Evolutionary conservation across 2,888 invertebrate genomes (phyloP).

Genomic region (Sussaba pulchella): DNA sequence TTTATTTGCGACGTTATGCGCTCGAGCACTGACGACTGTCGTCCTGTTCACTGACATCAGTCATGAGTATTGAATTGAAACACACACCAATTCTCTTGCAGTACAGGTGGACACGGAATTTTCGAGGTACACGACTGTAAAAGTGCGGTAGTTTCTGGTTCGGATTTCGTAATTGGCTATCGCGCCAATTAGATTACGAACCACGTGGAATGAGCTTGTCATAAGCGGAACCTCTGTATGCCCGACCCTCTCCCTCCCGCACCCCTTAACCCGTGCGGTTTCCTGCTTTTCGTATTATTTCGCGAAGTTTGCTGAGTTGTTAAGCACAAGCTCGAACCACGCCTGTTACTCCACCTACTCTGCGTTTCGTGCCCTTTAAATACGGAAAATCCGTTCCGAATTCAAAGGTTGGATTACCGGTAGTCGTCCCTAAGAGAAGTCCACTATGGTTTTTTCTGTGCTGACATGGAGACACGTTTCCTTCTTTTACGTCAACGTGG

Average conservation of each 20-base stretch:
- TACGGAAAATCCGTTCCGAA: neutral
- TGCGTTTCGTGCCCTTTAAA: neutral
- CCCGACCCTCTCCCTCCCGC: conserved; percentile 10
- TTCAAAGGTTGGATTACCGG: too few species aligned
- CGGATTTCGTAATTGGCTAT: conserved; percentile 67
- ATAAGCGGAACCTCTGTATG: neutral
- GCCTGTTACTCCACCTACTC: neutral
- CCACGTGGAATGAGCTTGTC: conserved; percentile 56
- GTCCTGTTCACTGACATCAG: neutral
- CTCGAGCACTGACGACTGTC: conserved; percentile 2
- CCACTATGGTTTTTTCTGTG: too few species aligned
- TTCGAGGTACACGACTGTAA: neutral
- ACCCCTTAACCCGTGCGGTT: neutral
- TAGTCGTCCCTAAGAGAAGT: too few species aligned
- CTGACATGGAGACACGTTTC: too few species aligned
- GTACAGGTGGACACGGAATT: neutral
- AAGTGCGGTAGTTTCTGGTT: conserved; percentile 42
- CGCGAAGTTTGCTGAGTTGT: conserved; percentile 8
- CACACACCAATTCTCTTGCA: neutral
- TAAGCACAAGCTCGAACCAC: neutral
- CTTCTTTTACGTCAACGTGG: too few species aligned
- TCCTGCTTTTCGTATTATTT: conserved; percentile 15
- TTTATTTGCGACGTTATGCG: conserved; percentile 7
- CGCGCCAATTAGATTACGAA: conserved; percentile 67
- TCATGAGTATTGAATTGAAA: neutral